Base-by-base conservation (phyloP, 2,888 invertebrate species). In the Philereme transversata region DNA sequence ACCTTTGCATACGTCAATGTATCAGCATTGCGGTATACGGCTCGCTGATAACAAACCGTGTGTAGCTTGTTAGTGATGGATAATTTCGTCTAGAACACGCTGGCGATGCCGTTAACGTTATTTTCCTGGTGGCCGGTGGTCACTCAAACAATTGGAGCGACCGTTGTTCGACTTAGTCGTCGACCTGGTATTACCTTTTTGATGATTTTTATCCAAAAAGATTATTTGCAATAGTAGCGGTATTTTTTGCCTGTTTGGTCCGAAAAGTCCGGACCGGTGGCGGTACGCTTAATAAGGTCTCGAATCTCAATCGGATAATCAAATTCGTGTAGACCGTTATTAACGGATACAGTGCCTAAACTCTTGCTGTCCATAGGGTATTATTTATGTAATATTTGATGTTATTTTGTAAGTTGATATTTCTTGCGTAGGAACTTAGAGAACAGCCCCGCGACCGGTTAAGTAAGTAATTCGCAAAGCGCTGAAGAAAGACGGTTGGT, bases 161-260 rank as follows among this genome's bases (percentile, higher is more conserved):
- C 90, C 89, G 90, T 90, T 92, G 84, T 77, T 78, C 84, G 87
- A 81, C 79, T 83, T 83, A 82, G 82, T 79, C 79, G 79, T 57
- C 83, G 83, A 84, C 84, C 84, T 70, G 83, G 78, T 83, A 80
- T 84, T 84, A 81, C 84, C 84, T 87, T 90, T 90, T 88, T 86
- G 82, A 84, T 81, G 82, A 79, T 88, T 91, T 91, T 91, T 89
- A 82, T 79, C 84, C 75, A 84, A 87, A 87, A 82, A 88, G 88
- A 90, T 87, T 87, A 84, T 86, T 83, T 84, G 82, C 84, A 73
- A 82, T 76, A 72, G 61, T 90, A 92, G 90, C 91, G 90, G 90
- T 85, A 78, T 71, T 80, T 83, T 83, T 82, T 82, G 77, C 80
- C 69, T 77, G 76, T 78, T 75, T 76, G 74, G 72, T 45, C 75